Base-by-base conservation (phyloP, 2,113 vertebrate genomes). In the Microcebus tavaratra region DNA sequence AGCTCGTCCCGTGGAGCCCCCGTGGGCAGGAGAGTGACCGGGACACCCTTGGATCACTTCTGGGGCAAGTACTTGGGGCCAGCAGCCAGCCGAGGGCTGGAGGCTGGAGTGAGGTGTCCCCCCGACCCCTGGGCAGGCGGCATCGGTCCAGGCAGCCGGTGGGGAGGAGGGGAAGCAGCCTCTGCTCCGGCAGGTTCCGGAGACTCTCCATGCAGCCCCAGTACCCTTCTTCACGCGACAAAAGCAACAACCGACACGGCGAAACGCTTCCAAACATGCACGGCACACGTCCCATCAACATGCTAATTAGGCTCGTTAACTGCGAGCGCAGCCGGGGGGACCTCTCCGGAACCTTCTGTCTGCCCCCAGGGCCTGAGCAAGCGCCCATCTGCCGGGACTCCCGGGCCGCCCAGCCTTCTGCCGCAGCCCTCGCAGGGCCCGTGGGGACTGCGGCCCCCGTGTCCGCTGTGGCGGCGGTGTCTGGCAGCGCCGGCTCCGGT, bases 381-480 rank as follows among this genome's bases (percentile, higher is more conserved):
- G 61, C 1, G 31, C 39, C 91, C 87, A 85, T 91, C 96, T 97
- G 96, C 84, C 0, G 13, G 88, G 53, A 12, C 31, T 57, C 81
- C 45, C 0, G 2, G 76, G 81, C 63, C 6, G 39, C 21, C 18
- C 8, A 0, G 90, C 42, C 95, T 57, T 61, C 39, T 59, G 95
- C 36, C 2, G 0, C 10, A 23, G 85, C 23, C 53, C 8, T 3
- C 34, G 50, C n/a, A n/a, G 25, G 15, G 13, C 42, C 55, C 6
- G 34, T 2, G 17, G 2, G 10, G 53, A 55, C 53, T 55, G 5
- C 17, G 0, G 7, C 39, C 36, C 57, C 78, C 20, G 11, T 42
- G 7, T 27, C 0, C 8, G 65, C 9, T 21, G 5, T 27, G 13
- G 17, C 59, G 76, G 90, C 8, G 17, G 91, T 87, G 81, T 2